These are phyloP conservation scores for Cheilinus undulatus DNA, from an alignment of 2,113 vertebrate genomes.

Conservation along the genomic window DNA sequence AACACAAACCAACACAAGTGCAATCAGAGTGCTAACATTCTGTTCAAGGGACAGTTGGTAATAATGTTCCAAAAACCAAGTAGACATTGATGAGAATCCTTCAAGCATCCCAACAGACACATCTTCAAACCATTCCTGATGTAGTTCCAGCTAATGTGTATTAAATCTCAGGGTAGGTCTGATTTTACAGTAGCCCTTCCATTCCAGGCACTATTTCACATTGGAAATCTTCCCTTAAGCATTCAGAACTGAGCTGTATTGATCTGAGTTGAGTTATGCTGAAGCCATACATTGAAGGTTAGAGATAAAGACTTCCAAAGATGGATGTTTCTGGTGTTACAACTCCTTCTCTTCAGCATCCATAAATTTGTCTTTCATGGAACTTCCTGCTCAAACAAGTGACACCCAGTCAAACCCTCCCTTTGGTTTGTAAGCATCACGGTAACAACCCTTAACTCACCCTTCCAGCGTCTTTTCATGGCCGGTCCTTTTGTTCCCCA, in stretches of 20 bases:
- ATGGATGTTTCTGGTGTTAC: constrained; percentile 42
- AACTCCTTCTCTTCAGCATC: constrained; percentile 16
- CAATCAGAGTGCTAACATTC: neutral
- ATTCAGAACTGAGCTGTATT: constrained; percentile 48
- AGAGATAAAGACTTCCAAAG: constrained; percentile 50
- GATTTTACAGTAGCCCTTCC: constrained; percentile 1
- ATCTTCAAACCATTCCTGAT: neutral
- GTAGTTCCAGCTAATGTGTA: too few species aligned
- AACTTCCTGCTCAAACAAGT: constrained; percentile 42
- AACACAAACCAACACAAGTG: too few species aligned
- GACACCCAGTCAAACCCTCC: constrained; percentile 60
- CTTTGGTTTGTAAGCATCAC: constrained; percentile 39
- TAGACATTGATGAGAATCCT: neutral
- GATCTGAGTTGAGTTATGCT: constrained; percentile 50
- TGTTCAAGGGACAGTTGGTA: neutral
- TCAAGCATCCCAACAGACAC: neutral
- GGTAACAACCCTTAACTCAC: constrained; percentile 65
- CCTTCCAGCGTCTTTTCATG: constrained; percentile 53
- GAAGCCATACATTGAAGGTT: constrained; percentile 29
- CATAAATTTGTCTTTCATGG: constrained; percentile 42
- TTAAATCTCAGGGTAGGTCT: neutral
- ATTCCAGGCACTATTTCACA: constrained; percentile 3
- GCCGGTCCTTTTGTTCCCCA: constrained; percentile 62
- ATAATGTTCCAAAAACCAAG: neutral
- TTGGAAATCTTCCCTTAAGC: constrained; percentile 41